Base-by-base conservation (phyloP, 2,113 vertebrate genomes). In the Smithornis capensis region DNA sequence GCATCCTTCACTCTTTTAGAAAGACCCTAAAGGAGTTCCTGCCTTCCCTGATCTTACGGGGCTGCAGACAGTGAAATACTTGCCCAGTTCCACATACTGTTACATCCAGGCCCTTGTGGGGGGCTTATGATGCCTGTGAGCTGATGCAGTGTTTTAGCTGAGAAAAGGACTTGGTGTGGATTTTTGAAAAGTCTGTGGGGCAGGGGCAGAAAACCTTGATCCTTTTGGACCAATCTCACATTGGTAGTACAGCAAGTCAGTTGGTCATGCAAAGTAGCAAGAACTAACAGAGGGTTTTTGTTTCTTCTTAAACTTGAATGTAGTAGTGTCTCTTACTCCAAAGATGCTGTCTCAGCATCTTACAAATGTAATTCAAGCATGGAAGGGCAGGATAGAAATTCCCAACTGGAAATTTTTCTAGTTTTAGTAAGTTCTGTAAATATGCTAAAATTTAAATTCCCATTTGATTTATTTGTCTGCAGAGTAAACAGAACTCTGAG, bases 111-210 rank as follows among this genome's bases (percentile, higher is more conserved):
- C 23, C 7, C 7, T 33, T 42, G 25, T 37, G 38, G 25, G 11
- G n/a, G n/a, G n/a, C n/a, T n/a, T n/a, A 6, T 35, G 18, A 24
- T 45, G 47, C 3, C 0, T 24, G 0, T 59, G 12, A 64, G 27
- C 31, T 70, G 40, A 40, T 1, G 2, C 14, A 22, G 1, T 44
- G 25, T 64, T 83, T 57, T 40, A 77, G 9, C 25, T n/a, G 11
- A 69, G 55, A 45, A 47, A 69, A 37, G 45, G 21, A 9, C 59
- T 80, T 80, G 33, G 28, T 38, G 8, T 0, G 56, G 38, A 24
- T 73, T 76, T 77, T 44, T 16, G 37, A 19, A 62, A 67, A 70
- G 47, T 24, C 62, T 47, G 5, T 69, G 62, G 27, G 18, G 23
- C 29, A 37, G 27, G 9, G 35, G 9, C 35, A 40, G 42, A 75